phyloP scores from a whole-genome alignment of 2,888 invertebrate species.

The Barypeithes pellucidus region DNA sequence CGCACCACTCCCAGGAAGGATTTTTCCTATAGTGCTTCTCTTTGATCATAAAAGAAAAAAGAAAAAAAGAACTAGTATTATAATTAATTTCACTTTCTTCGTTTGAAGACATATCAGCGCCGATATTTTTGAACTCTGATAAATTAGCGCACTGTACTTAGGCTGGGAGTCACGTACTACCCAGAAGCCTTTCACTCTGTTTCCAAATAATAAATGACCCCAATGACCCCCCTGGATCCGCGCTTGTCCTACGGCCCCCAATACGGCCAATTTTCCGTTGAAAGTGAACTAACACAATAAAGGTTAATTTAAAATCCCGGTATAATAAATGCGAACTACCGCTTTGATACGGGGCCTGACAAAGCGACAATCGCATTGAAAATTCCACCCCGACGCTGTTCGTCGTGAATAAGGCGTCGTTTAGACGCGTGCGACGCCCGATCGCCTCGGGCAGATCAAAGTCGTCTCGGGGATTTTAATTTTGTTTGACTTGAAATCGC shows the following conservation, averaged over 20 bases:
- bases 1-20: too few species aligned
- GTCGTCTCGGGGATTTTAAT: constrained; percentile 46
- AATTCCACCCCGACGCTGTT: constrained; percentile 70
- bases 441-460: constrained; percentile 52
- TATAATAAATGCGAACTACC: constrained; percentile 65
- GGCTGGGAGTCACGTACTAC: too few species aligned
- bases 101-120: too few species aligned
- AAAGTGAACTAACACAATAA: constrained; percentile 62
- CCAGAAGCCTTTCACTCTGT: too few species aligned
- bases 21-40: too few species aligned
- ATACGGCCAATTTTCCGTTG: constrained; percentile 38
- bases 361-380: constrained; percentile 70
- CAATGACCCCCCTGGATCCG: too few species aligned
- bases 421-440: constrained; percentile 63
- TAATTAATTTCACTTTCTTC: too few species aligned
- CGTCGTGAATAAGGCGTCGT: constrained; percentile 66
- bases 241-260: not conserved
- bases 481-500: constrained; percentile 49
- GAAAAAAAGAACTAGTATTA: too few species aligned
- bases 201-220: too few species aligned
- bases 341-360: constrained; percentile 65
- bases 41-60: too few species aligned
- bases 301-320: constrained; percentile 68
- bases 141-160: too few species aligned
- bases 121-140: too few species aligned